Evolutionary conservation across 1,140 invertebrate genomes (phyloP).

Genomic region (Pseudomyrmex dendroicus): DNA sequence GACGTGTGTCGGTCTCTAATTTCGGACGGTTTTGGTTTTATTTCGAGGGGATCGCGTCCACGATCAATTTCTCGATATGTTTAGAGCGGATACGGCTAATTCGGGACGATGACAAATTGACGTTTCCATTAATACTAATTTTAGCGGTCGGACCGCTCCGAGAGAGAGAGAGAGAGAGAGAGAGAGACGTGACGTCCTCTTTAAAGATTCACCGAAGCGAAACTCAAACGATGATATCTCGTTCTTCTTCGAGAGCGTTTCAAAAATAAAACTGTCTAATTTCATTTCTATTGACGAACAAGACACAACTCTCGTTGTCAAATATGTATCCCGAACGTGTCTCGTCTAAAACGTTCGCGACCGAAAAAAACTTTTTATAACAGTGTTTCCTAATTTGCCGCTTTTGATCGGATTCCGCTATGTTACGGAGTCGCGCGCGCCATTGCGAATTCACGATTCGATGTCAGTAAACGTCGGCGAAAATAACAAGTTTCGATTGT

Average conservation of each 20-base stretch:
- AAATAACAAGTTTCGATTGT: no score
- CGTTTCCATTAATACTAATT: constrained; percentile 1
- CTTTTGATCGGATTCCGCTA: no score
- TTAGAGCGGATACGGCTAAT: neutral
- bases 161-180: neutral
- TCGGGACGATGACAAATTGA: constrained; percentile 10
- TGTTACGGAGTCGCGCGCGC: no score
- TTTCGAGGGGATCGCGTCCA: neutral
- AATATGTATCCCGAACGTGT: neutral
- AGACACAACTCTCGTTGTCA: neutral
- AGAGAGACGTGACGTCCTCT: neutral
- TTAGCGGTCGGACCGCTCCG: neutral
- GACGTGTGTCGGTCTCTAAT: neutral
- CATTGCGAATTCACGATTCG: no score
- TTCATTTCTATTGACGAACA: neutral
- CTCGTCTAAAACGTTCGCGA: neutral
- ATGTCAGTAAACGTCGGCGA: no score
- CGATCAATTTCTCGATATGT: constrained; percentile 26
- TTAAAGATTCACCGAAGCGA: neutral
- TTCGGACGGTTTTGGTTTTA: constrained; percentile 21
- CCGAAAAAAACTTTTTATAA: no score
- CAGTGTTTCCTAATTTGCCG: no score
- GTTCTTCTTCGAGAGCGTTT: neutral
- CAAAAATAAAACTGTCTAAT: neutral
- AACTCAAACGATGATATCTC: neutral